Evolutionary conservation across 2,888 invertebrate species (phyloP).

Genomic region (Euclidia mi): DNA sequence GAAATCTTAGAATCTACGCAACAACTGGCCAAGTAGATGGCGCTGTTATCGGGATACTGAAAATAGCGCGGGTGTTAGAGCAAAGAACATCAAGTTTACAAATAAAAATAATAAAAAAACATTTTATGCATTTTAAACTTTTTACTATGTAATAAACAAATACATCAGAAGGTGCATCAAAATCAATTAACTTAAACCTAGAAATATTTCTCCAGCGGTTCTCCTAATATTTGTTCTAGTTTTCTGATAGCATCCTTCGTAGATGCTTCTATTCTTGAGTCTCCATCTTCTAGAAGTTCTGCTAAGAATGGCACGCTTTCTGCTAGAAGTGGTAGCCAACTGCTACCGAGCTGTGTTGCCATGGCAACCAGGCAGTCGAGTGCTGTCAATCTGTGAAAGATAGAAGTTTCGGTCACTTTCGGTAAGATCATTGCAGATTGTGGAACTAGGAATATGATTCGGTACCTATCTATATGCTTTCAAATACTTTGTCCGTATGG

Average conservation of each 20-base stretch:
- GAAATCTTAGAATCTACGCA: too few species aligned
- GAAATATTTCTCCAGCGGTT: slow-evolving; percentile 97
- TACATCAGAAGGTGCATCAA: background rate
- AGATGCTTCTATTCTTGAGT: slow-evolving; percentile 94
- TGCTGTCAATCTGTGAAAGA: slow-evolving; percentile 90
- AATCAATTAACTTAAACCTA: slow-evolving; percentile 70
- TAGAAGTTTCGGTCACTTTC: slow-evolving; percentile 1
- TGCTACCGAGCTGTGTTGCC: slow-evolving; percentile 95
- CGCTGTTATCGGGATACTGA: too few species aligned
- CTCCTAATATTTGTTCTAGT: slow-evolving; percentile 96
- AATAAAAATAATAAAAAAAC: too few species aligned
- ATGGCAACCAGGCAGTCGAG: slow-evolving; percentile 94
- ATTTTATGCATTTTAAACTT: background rate
- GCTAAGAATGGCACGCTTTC: slow-evolving; percentile 98
- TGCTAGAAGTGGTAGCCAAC: slow-evolving; percentile 96
- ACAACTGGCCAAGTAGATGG: too few species aligned
- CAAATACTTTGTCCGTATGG: too few species aligned
- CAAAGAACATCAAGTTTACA: too few species aligned
- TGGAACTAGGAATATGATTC: too few species aligned
- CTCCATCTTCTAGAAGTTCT: slow-evolving; percentile 97
- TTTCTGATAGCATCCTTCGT: slow-evolving; percentile 95
- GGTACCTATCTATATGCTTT: too few species aligned
- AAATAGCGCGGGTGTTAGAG: too few species aligned
- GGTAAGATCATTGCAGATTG: too few species aligned
- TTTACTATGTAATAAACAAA: background rate